Conservation (phyloP, 2,113 vertebrate genomes). For the Centropus bengalensis region DNA sequence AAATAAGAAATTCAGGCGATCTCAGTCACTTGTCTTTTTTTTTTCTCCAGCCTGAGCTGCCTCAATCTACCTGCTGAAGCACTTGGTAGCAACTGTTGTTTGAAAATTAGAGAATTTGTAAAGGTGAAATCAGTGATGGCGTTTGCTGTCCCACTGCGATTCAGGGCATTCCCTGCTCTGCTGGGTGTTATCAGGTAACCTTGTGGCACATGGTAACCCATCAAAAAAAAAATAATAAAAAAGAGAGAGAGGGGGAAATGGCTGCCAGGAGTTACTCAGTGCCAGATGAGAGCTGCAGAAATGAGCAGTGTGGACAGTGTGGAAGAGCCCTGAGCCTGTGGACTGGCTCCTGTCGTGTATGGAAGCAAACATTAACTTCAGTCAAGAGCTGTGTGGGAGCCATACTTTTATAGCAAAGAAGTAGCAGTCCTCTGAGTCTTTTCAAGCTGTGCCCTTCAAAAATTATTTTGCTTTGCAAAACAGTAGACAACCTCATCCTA, state of each 20-base stretch:
- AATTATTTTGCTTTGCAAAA: background rate
- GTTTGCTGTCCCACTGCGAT: background rate
- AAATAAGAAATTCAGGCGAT: background rate
- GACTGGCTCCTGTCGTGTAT: accelerated
- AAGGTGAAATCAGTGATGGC: background rate
- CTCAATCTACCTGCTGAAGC: background rate
- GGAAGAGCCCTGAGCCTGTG: background rate
- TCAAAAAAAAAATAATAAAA: background rate
- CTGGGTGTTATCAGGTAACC: background rate
- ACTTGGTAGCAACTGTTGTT: background rate
- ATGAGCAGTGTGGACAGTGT: accelerated
- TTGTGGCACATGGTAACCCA: background rate
- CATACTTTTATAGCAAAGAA: background rate
- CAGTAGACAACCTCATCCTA: background rate
- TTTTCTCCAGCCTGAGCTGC: background rate
- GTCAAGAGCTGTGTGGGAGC: background rate
- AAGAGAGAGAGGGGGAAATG: background rate
- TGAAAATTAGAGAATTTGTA: conserved; percentile 5
- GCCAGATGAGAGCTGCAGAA: background rate
- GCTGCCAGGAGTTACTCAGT: background rate
- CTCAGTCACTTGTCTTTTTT: background rate
- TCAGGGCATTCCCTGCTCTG: background rate
- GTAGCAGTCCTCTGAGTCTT: background rate
- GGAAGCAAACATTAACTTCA: background rate
- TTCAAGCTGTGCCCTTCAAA: background rate